Percentiles rank a stretch among this genome's conserved stretches.
Evolutionary conservation across 2,888 invertebrate genomes (phyloP).

Genomic region (Cyclophora punctaria): DNA sequence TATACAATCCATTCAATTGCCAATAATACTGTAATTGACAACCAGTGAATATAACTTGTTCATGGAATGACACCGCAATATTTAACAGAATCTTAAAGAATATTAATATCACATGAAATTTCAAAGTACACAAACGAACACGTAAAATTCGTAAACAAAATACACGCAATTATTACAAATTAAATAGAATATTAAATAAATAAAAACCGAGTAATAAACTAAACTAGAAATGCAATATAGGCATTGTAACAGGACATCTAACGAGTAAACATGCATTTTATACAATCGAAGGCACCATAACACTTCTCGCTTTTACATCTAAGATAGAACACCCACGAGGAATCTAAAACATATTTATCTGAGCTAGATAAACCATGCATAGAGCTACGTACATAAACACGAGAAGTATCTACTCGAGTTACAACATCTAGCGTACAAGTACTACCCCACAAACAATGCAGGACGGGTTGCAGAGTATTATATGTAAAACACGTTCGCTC

Average conservation of each 20-base stretch:
- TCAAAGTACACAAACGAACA: conserved; percentile 61
- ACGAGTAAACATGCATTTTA: conserved; percentile 60
- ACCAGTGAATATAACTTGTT: conserved; percentile 11
- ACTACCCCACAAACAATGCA: conserved; percentile 48
- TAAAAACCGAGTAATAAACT: conserved; percentile 65
- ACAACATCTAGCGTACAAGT: conserved; percentile 48
- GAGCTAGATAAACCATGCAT: conserved; percentile 61
- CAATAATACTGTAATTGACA: conserved; percentile 13
- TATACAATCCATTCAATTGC: conserved; percentile 24
- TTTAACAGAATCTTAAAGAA: conserved; percentile 52
- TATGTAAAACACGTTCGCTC: conserved; percentile 31
- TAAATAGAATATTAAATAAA: conserved; percentile 50
- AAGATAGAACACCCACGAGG: conserved; percentile 21
- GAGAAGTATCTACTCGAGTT: conserved; percentile 31
- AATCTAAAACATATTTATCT: conserved; percentile 68
- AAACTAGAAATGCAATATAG: conserved; percentile 71
- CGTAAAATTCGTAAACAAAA: conserved; percentile 62
- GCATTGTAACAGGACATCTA: conserved; percentile 55
- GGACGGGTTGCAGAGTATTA: conserved; percentile 35
- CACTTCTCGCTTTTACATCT: conserved; percentile 33
- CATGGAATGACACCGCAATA: conserved; percentile 53
- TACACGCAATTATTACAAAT: conserved; percentile 61
- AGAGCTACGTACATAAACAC: conserved; percentile 35
- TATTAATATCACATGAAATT: conserved; percentile 71
- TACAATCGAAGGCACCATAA: conserved; percentile 55